phyloP scores from a whole-genome alignment of 2,113 vertebrate genomes.

The Gnathonemus echidnorhynchus region DNA sequence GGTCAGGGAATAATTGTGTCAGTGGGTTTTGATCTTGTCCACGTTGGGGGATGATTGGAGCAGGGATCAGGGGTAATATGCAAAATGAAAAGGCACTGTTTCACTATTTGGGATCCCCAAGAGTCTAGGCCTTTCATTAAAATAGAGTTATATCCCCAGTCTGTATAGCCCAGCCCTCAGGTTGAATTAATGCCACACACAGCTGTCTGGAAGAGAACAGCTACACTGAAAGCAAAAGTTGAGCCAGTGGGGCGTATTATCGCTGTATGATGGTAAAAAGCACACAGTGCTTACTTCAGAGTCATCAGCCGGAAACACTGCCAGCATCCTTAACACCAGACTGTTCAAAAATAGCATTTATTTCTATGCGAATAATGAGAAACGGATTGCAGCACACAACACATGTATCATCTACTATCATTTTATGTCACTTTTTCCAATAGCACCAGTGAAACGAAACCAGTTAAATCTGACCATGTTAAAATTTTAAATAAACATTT shows the following conservation, averaged over 20 bases:
- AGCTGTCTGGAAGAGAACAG: neutral
- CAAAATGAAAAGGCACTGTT: conserved; percentile 37
- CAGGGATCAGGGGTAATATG: conserved; percentile 19
- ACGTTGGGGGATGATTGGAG: conserved; percentile 50
- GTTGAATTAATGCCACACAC: neutral
- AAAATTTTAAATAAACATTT: neutral
- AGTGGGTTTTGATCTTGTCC: conserved; percentile 58
- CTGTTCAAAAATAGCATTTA: conserved; percentile 24
- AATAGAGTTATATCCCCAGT: conserved; percentile 31
- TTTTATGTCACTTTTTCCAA: neutral
- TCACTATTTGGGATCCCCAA: conserved; percentile 35
- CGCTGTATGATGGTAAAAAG: neutral
- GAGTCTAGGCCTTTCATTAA: neutral
- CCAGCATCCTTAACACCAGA: neutral
- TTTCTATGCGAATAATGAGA: conserved; percentile 25
- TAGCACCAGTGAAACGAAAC: conserved; percentile 3
- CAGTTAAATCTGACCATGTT: neutral
- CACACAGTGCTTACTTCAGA: neutral
- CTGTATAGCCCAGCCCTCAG: conserved; percentile 16
- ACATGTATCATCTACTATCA: neutral
- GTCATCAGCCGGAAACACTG: neutral
- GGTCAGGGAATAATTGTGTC: conserved; percentile 49
- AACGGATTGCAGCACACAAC: conserved; percentile 26
- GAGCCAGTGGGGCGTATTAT: neutral
- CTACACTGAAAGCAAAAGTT: neutral